These are phyloP conservation scores for Phalloptychus januarius DNA, from an alignment of 2,797 vertebrate genomes.

Conservation along the genomic window DNA sequence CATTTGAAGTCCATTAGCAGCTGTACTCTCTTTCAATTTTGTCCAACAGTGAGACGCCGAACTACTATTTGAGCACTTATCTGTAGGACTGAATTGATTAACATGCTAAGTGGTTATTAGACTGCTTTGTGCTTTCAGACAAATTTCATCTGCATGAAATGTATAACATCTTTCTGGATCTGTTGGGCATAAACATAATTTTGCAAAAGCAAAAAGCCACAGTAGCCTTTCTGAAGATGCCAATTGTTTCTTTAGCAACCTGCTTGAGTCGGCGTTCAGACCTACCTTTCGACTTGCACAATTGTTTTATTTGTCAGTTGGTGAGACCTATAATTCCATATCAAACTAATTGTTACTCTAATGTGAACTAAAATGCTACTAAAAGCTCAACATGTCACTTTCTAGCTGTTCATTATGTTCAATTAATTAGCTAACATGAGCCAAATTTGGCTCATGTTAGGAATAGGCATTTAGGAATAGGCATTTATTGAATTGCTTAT, in stretches of 20 bases:
- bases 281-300: neutral
- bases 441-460: no score
- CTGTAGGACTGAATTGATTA: neutral
- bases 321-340: neutral
- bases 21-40: constrained; percentile 6
- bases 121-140: neutral
- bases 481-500: no score
- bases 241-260: neutral
- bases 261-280: neutral
- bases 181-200: neutral
- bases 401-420: neutral
- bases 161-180: no score
- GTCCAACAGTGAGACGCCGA: neutral
- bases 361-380: neutral
- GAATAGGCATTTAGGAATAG: no score
- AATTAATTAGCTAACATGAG: no score
- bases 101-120: constrained; percentile 7
- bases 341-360: neutral
- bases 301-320: neutral
- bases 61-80: constrained; percentile 8
- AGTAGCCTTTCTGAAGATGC: neutral
- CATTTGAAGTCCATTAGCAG: constrained; percentile 13
- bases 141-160: neutral
- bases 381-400: neutral
- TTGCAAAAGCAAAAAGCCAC: neutral